These are phyloP conservation scores for Chromobotia macracanthus DNA, from an alignment of 2,797 vertebrate species.

Conservation along the genomic window DNA sequence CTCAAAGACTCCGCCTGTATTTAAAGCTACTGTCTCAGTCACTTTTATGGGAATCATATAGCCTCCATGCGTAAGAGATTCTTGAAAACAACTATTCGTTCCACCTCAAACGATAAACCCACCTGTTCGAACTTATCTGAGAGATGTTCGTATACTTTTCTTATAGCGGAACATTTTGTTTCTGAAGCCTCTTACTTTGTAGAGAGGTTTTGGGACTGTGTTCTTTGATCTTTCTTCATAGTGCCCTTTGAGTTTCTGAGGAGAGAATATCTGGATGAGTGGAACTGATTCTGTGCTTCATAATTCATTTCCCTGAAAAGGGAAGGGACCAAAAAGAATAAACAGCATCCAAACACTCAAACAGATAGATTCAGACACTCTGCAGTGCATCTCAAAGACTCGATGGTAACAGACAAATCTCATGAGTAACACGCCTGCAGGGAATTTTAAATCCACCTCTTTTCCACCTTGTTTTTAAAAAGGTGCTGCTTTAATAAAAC, in stretches of 20 bases:
- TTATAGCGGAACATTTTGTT: conserved; percentile 45
- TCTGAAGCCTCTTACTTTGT: conserved; percentile 46
- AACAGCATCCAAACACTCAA: conserved; percentile 44
- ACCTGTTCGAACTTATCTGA: conserved; percentile 27
- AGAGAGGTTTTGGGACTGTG: conserved; percentile 33
- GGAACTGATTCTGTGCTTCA: conserved; percentile 54
- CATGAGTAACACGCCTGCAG: conserved; percentile 50
- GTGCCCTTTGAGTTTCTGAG: conserved; percentile 50
- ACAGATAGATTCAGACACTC: conserved; percentile 38
- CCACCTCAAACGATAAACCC: conserved; percentile 26
- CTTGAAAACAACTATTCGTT: conserved; percentile 21
- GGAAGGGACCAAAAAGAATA: conserved; percentile 54
- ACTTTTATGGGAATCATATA: neutral
- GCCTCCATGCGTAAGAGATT: neutral
- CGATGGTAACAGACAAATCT: conserved; percentile 49
- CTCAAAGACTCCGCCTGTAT: neutral
- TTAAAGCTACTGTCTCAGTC: neutral
- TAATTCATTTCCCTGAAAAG: conserved; percentile 56
- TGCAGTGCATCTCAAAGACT: conserved; percentile 37
- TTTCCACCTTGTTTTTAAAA: conserved; percentile 35
- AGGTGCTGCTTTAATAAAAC: conserved; percentile 43
- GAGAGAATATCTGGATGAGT: conserved; percentile 53
- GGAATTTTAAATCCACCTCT: conserved; percentile 27
- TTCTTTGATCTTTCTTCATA: conserved; percentile 50
- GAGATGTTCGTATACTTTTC: conserved; percentile 32